Conservation (phyloP, 2,888 invertebrate genomes). For the Aphidius colemani region DNA sequence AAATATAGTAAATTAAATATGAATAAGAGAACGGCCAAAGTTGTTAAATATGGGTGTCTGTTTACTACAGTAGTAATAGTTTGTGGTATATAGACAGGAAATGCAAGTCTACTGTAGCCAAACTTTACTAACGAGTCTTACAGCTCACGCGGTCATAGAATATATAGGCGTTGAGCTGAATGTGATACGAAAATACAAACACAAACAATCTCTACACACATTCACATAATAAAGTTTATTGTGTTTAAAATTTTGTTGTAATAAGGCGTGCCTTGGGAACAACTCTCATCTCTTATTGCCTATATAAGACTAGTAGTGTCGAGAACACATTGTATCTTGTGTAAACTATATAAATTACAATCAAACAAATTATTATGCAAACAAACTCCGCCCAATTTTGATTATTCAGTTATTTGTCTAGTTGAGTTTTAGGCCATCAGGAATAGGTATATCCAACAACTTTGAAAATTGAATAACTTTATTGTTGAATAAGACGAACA, state of each 20-base stretch:
- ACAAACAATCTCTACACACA: not conserved
- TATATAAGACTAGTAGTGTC: not conserved
- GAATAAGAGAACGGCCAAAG: not conserved
- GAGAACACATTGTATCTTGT: not conserved
- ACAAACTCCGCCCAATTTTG: constrained; percentile 20
- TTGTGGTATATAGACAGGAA: no score
- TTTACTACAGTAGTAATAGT: no score
- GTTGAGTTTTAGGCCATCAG: not conserved
- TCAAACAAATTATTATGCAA: constrained; percentile 7
- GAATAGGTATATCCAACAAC: not conserved
- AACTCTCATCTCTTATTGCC: not conserved
- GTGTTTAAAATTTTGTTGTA: constrained; percentile 13
- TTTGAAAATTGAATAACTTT: not conserved
- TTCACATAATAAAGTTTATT: not conserved
- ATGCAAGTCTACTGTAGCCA: constrained; percentile 12
- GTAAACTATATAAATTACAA: constrained; percentile 1
- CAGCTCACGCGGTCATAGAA: not conserved
- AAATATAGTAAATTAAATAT: not conserved
- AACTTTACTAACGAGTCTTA: constrained; percentile 27
- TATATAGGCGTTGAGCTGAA: constrained; percentile 19
- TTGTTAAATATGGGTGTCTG: no score
- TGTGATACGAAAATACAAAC: constrained; percentile 4
- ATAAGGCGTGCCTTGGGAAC: constrained; percentile 9
- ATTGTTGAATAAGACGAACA: no score
- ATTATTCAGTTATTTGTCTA: constrained; percentile 28